phyloP scores from a whole-genome alignment of 2,797 vertebrate species.

The Halcyon chelicuti region DNA sequence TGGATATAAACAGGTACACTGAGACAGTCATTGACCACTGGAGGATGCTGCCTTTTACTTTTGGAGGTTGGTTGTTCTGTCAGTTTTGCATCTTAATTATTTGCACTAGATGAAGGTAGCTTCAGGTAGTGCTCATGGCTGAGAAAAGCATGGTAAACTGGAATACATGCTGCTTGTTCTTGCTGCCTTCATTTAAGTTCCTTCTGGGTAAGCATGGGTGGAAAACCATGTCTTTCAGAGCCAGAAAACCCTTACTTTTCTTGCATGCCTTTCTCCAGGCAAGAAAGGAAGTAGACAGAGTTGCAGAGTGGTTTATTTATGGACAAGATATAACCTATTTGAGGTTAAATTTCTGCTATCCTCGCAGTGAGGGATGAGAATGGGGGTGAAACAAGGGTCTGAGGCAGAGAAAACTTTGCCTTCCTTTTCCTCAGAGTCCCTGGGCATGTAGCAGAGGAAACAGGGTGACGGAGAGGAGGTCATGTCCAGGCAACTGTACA shows the following conservation, averaged over 20 bases:
- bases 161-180: not conserved
- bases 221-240: not conserved
- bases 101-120: not conserved
- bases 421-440: not conserved
- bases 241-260: not conserved
- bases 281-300: not conserved
- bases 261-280: not conserved
- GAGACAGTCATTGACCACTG: not conserved
- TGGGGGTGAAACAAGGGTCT: not conserved
- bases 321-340: not conserved
- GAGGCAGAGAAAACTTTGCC: not conserved
- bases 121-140: not conserved
- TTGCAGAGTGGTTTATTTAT: not conserved
- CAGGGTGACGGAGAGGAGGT: not conserved
- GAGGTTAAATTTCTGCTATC: not conserved
- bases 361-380: not conserved
- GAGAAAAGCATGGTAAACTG: not conserved
- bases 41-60: not conserved
- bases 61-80: not conserved
- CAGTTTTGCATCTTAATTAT: not conserved
- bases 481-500: rapidly evolving
- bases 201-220: not conserved
- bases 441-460: not conserved
- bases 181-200: not conserved
- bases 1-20: not conserved